Evolutionary conservation across 2,888 invertebrate species (phyloP).

Genomic region (Desoria tigrina): DNA sequence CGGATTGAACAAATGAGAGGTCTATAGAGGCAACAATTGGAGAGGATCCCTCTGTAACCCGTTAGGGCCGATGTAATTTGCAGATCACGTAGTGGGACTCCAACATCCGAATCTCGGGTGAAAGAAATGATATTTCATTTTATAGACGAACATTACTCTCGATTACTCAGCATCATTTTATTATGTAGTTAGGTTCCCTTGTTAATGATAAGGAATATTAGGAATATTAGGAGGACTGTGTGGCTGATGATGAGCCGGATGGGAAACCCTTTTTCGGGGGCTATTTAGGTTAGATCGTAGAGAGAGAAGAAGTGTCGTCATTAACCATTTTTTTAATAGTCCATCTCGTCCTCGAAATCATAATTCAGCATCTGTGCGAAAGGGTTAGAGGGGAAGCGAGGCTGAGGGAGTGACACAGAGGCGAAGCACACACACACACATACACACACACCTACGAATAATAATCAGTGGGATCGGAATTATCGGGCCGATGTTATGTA

Average conservation of each 20-base stretch:
- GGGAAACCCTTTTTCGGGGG: no score
- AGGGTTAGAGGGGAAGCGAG: background rate
- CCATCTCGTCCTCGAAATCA: no score
- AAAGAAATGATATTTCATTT: background rate
- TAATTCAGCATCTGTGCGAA: background rate
- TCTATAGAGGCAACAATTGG: constrained; percentile 38
- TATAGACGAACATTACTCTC: constrained; percentile 34
- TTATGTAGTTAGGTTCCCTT: background rate
- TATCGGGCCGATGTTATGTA: no score
- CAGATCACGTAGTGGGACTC: constrained; percentile 39
- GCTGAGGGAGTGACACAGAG: background rate
- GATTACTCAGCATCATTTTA: constrained; percentile 46
- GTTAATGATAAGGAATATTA: no score
- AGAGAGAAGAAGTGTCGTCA: constrained; percentile 7
- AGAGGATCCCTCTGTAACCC: constrained; percentile 21
- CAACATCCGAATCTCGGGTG: background rate
- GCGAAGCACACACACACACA: no score
- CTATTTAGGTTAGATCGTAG: background rate
- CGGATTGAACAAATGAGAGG: constrained; percentile 36
- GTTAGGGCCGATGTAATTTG: constrained; percentile 45
- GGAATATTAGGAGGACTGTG: no score
- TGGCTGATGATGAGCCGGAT: no score
- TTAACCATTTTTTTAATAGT: no score
- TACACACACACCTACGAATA: no score
- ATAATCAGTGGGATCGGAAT: no score